phyloP scores from a whole-genome alignment of 2,797 vertebrate genomes.

The Pseudochromis fuscus region DNA sequence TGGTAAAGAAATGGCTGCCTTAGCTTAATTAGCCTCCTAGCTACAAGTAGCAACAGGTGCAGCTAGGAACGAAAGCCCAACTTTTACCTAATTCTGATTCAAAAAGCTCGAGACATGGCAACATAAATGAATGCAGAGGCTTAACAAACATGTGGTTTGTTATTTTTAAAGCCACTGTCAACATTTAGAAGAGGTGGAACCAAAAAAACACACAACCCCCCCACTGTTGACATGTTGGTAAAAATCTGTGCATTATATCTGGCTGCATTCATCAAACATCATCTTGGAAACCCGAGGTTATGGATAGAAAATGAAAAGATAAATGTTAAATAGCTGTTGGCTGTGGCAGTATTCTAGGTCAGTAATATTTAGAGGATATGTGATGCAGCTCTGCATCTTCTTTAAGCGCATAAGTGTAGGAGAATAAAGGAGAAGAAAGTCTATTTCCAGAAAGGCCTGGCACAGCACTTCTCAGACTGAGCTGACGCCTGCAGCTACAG shows the following conservation, averaged over 20 bases:
- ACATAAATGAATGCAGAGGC: too few relatives aligned
- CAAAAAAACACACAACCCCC: too few relatives aligned
- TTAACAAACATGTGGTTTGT: too few relatives aligned
- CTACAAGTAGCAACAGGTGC: too few relatives aligned
- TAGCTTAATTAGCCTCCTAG: too few relatives aligned
- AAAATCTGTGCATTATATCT: background rate
- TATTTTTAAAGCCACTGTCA: too few relatives aligned
- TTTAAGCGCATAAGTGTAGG: constrained; percentile 8
- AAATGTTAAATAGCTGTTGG: constrained; percentile 26
- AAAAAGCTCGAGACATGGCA: too few relatives aligned
- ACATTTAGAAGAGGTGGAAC: background rate
- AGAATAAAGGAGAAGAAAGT: constrained; percentile 1
- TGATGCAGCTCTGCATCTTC: constrained; percentile 33
- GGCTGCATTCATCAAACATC: background rate
- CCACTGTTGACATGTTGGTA: background rate
- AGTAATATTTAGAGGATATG: constrained; percentile 32
- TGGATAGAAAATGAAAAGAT: constrained; percentile 6
- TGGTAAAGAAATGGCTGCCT: too few relatives aligned
- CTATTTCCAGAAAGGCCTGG: constrained; percentile 30
- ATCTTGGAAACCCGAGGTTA: background rate
- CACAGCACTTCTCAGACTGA: constrained; percentile 41
- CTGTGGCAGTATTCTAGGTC: constrained; percentile 36
- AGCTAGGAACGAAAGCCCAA: too few relatives aligned
- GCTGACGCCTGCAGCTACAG: constrained; percentile 39
- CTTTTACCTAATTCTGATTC: too few relatives aligned